These are phyloP conservation scores for Armadillidium nasatum DNA, from an alignment of 1,140 invertebrate genomes.

Conservation along the genomic window DNA sequence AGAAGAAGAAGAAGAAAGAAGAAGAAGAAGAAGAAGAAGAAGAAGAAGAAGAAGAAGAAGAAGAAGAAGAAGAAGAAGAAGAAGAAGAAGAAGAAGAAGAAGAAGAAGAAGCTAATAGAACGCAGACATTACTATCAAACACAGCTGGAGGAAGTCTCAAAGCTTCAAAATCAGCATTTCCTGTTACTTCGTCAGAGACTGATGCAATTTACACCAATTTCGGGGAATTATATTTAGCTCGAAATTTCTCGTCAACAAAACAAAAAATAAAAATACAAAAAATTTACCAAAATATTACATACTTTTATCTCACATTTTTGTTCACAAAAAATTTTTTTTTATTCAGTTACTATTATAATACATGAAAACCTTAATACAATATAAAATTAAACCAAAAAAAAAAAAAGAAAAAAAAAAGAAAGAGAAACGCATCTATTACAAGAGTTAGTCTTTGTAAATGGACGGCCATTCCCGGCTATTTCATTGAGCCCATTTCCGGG, in stretches of 20 bases:
- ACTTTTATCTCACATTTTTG: too few species aligned
- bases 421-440: not conserved
- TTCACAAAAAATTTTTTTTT: too few species aligned
- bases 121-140: not conserved
- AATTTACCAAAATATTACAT: too few species aligned
- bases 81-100: not conserved
- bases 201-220: not conserved
- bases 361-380: too few species aligned
- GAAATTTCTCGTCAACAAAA: too few species aligned
- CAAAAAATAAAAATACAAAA: too few species aligned
- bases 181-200: not conserved
- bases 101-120: not conserved
- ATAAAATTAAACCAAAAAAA: too few species aligned
- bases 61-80: not conserved
- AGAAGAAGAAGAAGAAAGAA: not conserved
- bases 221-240: not conserved
- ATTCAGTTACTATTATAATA: too few species aligned
- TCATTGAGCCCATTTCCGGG: not conserved
- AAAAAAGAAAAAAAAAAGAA: too few species aligned
- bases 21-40: not conserved
- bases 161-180: conserved; percentile 1
- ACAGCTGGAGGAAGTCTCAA: not conserved
- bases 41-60: not conserved
- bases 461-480: conserved; percentile 6
- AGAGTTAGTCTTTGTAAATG: conserved; percentile 1